Base-by-base conservation (phyloP, 2,797 vertebrate genomes). In the Chelmon rostratus region DNA sequence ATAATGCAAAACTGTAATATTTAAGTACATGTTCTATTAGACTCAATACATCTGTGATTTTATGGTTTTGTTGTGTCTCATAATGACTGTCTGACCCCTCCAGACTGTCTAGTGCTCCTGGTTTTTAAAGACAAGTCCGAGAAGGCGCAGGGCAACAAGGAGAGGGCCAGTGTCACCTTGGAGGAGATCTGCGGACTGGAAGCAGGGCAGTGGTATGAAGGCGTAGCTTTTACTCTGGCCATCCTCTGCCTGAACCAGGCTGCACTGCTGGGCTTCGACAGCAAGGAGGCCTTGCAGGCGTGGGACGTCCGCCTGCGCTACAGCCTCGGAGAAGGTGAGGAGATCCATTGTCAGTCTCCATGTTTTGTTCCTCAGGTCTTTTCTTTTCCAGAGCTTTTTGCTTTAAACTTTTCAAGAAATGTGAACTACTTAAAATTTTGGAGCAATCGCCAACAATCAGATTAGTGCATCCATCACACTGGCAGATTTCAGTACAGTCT, bases 151-250 rank as follows among this genome's bases (percentile, higher is more conserved):
- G 96, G 97, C 61, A 94, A 94, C 50, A 96, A 95, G 90, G 97
- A 98, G 88, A 94, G 95, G 69, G 95, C 91, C 93, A 96, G 96
- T 46, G 66, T 98, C 89, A 97, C 95, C 53, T 93, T 99, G 95
- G 97, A 98, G 93, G 96, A 97, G 91, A 97, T 99, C 94, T 99
- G 97, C 3, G 98, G 98, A 38, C 93, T 99, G 91, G 97, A 99
- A 79, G 93, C 92, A 0, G 96, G 96, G 67, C 96, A 96, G 71
- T 93, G 94, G 67, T 96, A 95, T 1, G 98, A 99, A 83, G 97
- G 97, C 0, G 94, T 96, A 82, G 92, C 90, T 59, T 97, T 97
- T 52, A 96, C 96, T 0, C 95, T 99, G 3, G 94, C 96, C 63
- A 92, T 99, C 82, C 81, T 99, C 88, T 98, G 98, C 81, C 95